Evolutionary conservation across 37 sponge, comb jelly and placozoan species (phyloP), one percentile per base, ranked within the genome.

Genomic region (Spongilla lacustris): DNA sequence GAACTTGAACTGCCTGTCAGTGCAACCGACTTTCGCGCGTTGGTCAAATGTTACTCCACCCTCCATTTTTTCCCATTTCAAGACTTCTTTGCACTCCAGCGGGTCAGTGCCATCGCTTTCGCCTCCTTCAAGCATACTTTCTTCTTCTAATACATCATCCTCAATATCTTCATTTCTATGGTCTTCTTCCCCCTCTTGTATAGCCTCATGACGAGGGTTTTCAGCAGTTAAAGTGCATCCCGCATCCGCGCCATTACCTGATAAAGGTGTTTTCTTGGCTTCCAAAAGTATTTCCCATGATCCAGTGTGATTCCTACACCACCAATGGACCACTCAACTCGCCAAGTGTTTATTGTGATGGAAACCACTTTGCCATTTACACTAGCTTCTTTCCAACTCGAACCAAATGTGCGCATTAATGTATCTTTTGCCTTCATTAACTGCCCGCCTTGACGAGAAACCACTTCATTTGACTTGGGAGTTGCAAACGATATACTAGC

Each of bases 11-110:
- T 58, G 58, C 58, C 58, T 58, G 58, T 58, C 58, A 58, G 58
- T 58, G 58, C 58, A 58, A 17, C 58, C 58, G 14, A 13, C 58
- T 17, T 58, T 58, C 58, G 58, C 58, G 58, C 14, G 58, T 58
- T 10, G 58, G 58, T 17, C 58, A 58, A 58, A 13, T 58, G 58
- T 58, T 17, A 58, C 58, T 58, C 58, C 58, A 58, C 58, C 58
- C 58, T 58, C 58, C 58, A 58, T 58, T 58, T 58, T 58, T 58
- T 58, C 58, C 58, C 58, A 58, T 58, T 58, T 58, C 58, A 58
- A 58, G 21, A 58, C 58, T 17, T 58, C 58, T 17, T 58, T 58
- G 58, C 58, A 58, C 19, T 58, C 58, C 58, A 58, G 58, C 58
- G 58, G 41, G 58, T 58, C 58, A 58, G 14, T 58, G 14, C 58